phyloP scores from a whole-genome alignment of 2,888 invertebrate genomes.

The Chelonus formosanus region DNA sequence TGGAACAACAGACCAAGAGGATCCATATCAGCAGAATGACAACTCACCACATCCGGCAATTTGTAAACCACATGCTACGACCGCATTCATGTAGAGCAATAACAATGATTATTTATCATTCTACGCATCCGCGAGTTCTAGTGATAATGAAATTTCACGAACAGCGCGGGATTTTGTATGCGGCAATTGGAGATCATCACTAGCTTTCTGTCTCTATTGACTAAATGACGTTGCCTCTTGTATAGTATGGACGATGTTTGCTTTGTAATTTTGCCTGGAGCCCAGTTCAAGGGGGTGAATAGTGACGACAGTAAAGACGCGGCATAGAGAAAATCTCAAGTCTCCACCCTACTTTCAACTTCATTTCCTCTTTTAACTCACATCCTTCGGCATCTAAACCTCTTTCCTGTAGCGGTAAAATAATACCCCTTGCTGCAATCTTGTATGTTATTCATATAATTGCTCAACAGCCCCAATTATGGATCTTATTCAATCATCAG shows the following conservation, averaged over 20 bases:
- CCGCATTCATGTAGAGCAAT: constrained; percentile 19
- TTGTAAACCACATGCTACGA: constrained; percentile 15
- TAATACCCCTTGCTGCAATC: constrained; percentile 36
- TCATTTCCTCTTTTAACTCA: no score
- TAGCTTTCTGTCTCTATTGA: constrained; percentile 16
- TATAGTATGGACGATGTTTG: constrained; percentile 52
- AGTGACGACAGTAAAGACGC: neutral
- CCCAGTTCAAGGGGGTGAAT: constrained; percentile 6
- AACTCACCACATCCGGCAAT: constrained; percentile 25
- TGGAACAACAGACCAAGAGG: constrained; percentile 12
- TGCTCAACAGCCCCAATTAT: constrained; percentile 64
- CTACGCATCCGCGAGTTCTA: constrained; percentile 15
- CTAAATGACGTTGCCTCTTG: constrained; percentile 23
- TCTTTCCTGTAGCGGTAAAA: neutral
- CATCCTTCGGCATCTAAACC: no score
- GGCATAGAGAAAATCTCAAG: constrained; percentile 1
- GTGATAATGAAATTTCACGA: constrained; percentile 37
- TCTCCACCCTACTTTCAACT: no score
- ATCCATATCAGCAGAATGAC: constrained; percentile 28
- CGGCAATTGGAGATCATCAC: constrained; percentile 35
- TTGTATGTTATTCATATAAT: constrained; percentile 62
- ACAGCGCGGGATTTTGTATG: constrained; percentile 30
- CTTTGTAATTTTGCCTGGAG: constrained; percentile 58
- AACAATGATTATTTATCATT: constrained; percentile 30
- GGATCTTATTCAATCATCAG: constrained; percentile 61